Percentiles rank a stretch among this genome's conserved stretches.
These are phyloP conservation scores for Drosophila azteca DNA, from an alignment of 1,140 invertebrate species.

Conservation along the genomic window DNA sequence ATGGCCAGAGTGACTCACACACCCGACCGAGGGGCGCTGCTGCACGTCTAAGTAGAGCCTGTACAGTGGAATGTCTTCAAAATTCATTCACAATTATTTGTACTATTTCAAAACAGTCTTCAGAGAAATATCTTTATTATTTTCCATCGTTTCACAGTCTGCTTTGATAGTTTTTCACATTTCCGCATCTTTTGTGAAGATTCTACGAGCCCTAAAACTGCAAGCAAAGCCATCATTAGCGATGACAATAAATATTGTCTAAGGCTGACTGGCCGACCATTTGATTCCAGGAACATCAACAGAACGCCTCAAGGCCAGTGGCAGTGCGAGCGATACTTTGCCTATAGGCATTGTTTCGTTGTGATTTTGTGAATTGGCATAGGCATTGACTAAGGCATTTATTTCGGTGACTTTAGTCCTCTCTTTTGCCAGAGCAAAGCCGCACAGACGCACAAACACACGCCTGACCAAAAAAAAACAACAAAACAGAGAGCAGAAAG, in stretches of 20 bases:
- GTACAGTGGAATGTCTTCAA: no score
- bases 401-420: constrained; percentile 28
- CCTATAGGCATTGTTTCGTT: constrained; percentile 37
- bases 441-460: constrained; percentile 41
- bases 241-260: constrained; percentile 11
- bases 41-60: no score
- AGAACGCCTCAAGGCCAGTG: constrained; percentile 40
- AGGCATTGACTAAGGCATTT: constrained; percentile 27
- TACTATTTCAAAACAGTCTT: no score
- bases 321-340: constrained; percentile 6
- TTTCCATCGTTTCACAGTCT: not conserved
- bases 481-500: not conserved
- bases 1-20: no score
- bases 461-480: constrained; percentile 20
- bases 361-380: constrained; percentile 39
- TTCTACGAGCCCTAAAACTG: not conserved
- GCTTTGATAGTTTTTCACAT: not conserved
- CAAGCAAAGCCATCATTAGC: constrained; percentile 17
- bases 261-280: constrained; percentile 8
- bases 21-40: no score
- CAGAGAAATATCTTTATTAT: not conserved
- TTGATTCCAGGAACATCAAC: constrained; percentile 42
- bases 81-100: no score
- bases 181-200: not conserved
- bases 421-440: constrained; percentile 27